phyloP scores from a whole-genome alignment of 1,140 invertebrate species.

The Drosophila ambigua region DNA sequence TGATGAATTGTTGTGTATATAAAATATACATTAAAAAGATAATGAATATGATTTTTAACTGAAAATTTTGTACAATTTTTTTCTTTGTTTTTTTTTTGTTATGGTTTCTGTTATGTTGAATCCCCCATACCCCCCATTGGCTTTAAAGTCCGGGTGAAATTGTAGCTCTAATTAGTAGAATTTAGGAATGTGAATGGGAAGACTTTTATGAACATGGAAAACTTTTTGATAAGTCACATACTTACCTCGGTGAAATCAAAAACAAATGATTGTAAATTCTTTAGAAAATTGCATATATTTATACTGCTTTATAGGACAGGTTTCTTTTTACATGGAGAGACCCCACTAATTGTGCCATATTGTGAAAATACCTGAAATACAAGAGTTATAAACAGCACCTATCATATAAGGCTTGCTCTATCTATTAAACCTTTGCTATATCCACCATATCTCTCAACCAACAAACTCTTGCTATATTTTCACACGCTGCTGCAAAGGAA shows the following conservation, averaged over 20 bases:
- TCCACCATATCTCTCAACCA: slow-evolving; percentile 35
- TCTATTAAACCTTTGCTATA: slow-evolving; percentile 11
- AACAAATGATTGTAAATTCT: background rate
- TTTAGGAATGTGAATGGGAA: background rate
- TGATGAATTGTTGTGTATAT: slow-evolving; percentile 78
- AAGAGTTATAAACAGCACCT: slow-evolving; percentile 22
- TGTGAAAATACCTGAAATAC: slow-evolving; percentile 59
- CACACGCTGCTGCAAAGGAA: slow-evolving; percentile 12
- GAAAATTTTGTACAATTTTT: slow-evolving; percentile 26
- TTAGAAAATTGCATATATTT: background rate
- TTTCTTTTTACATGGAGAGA: too few relatives aligned
- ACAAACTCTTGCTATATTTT: slow-evolving; percentile 15
- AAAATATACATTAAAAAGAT: slow-evolving; percentile 77
- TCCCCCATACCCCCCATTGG: too few relatives aligned
- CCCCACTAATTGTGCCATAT: slow-evolving; percentile 40
- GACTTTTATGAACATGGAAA: slow-evolving; percentile 14
- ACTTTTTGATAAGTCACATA: slow-evolving; percentile 4
- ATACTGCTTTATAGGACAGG: background rate
- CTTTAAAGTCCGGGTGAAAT: background rate
- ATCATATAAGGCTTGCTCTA: slow-evolving; percentile 8
- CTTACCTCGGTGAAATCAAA: slow-evolving; percentile 35
- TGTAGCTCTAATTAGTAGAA: background rate
- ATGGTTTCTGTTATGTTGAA: background rate
- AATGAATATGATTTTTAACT: slow-evolving; percentile 65
- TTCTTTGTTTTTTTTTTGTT: slow-evolving; percentile 28